Conservation (phyloP, 1,140 invertebrate species). For the Drosophila tropicalis region DNA sequence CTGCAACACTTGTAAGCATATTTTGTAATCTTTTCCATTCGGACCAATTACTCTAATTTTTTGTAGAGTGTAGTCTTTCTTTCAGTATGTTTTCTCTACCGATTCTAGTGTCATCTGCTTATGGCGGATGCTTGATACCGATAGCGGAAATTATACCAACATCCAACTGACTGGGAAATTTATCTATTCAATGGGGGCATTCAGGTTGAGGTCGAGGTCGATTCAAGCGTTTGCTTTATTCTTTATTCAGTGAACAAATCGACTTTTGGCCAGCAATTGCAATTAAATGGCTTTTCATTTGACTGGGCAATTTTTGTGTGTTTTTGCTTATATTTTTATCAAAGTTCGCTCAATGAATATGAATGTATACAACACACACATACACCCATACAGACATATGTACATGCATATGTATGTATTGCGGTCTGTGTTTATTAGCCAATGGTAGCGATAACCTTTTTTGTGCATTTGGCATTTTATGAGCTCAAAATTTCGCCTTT, state of each 20-base stretch:
- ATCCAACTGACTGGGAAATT: slow-evolving; percentile 55
- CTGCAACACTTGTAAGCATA: no score
- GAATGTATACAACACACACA: background rate
- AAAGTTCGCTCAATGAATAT: slow-evolving; percentile 26
- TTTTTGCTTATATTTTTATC: slow-evolving; percentile 13
- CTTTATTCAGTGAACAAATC: slow-evolving; percentile 75
- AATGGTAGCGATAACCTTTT: slow-evolving; percentile 36
- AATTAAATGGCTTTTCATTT: slow-evolving; percentile 81
- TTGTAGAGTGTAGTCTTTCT: no score
- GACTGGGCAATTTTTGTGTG: slow-evolving; percentile 61
- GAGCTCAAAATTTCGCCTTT: slow-evolving; percentile 13
- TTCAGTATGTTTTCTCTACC: no score
- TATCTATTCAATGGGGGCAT: slow-evolving; percentile 31
- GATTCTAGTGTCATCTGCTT: background rate
- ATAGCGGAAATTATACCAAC: slow-evolving; percentile 61
- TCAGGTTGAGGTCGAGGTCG: slow-evolving; percentile 6
- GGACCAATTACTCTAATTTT: no score
- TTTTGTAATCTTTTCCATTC: no score
- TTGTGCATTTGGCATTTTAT: slow-evolving; percentile 53
- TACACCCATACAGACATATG: background rate
- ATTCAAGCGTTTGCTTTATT: slow-evolving; percentile 7
- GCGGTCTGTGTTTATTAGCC: slow-evolving; percentile 42
- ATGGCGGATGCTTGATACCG: slow-evolving; percentile 24
- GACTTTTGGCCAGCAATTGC: slow-evolving; percentile 76
- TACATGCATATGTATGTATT: background rate